These are phyloP conservation scores for Polydrusus pterygomalis DNA, from an alignment of 2,888 invertebrate species.

Conservation along the genomic window DNA sequence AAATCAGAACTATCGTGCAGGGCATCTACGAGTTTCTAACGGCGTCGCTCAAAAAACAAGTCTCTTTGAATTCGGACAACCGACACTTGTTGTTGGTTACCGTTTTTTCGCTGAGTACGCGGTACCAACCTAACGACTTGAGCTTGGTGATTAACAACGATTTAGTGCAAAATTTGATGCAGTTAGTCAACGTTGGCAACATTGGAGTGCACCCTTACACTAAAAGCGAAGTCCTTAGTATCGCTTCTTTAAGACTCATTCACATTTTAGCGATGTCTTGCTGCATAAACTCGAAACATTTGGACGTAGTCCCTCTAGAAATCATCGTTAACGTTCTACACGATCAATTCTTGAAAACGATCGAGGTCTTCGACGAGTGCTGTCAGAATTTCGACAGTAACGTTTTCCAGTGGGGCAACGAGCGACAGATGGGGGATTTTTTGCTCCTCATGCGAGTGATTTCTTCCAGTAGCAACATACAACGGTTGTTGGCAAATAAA, in stretches of 20 bases:
- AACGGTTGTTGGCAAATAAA: slow-evolving; percentile 71
- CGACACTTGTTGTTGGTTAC: slow-evolving; percentile 73
- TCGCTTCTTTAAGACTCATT: slow-evolving; percentile 74
- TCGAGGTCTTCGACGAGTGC: slow-evolving; percentile 60
- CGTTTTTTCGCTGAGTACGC: slow-evolving; percentile 75
- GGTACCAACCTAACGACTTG: slow-evolving; percentile 75
- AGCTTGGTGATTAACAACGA: slow-evolving; percentile 76
- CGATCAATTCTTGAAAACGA: slow-evolving; percentile 70
- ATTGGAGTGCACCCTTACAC: slow-evolving; percentile 56
- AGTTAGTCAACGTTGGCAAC: slow-evolving; percentile 61
- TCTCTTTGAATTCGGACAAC: slow-evolving; percentile 63
- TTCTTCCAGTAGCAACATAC: slow-evolving; percentile 71
- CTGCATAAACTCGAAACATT: slow-evolving; percentile 73
- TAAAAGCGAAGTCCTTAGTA: slow-evolving; percentile 68
- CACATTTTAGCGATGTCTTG: slow-evolving; percentile 76
- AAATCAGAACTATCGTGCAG: slow-evolving; percentile 74
- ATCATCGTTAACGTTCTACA: slow-evolving; percentile 74
- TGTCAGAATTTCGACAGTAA: slow-evolving; percentile 55
- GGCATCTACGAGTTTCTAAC: slow-evolving; percentile 73
- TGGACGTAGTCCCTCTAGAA: slow-evolving; percentile 72
- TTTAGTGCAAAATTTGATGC: slow-evolving; percentile 72
- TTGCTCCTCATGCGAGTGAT: slow-evolving; percentile 75
- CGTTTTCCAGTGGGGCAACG: slow-evolving; percentile 64
- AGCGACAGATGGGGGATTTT: slow-evolving; percentile 73
- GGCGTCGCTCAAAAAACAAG: slow-evolving; percentile 69